phyloP scores from a whole-genome alignment of 1,140 invertebrate genomes.

The Zaprionus davidi region DNA sequence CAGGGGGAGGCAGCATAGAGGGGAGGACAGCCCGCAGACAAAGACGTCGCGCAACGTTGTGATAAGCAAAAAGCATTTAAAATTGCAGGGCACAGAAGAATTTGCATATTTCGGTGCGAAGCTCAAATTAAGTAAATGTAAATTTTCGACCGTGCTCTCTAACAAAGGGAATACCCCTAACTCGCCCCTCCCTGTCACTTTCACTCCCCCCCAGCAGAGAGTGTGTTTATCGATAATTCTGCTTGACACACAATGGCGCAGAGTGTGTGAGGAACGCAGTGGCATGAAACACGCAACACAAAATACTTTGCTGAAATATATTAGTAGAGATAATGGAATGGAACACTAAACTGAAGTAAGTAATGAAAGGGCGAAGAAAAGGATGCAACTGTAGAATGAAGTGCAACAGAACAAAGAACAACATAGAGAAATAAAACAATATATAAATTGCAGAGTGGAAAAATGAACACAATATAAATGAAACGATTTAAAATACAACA shows the following conservation, averaged over 20 bases:
- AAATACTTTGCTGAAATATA: background rate
- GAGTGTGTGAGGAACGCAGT: background rate
- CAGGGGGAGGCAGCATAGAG: no score
- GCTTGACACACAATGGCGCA: background rate
- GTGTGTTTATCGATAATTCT: background rate
- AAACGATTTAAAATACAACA: background rate
- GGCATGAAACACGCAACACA: slow-evolving; percentile 6
- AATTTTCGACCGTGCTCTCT: slow-evolving; percentile 33
- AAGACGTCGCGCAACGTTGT: slow-evolving; percentile 23
- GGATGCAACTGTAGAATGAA: no score
- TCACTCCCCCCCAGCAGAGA: background rate
- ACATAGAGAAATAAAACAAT: no score
- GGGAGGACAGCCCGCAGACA: background rate
- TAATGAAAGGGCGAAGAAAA: no score
- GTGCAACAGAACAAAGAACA: no score
- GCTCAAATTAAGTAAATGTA: slow-evolving; percentile 42
- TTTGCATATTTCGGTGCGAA: slow-evolving; percentile 38
- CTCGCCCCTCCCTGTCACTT: background rate
- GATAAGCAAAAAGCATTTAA: slow-evolving; percentile 52
- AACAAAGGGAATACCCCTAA: slow-evolving; percentile 24
- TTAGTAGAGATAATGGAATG: background rate
- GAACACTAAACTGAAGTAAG: background rate
- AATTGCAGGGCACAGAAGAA: slow-evolving; percentile 36
- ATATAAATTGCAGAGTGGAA: no score
- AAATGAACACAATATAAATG: background rate